These are phyloP conservation scores for Drosophila pandora DNA, from an alignment of 1,140 invertebrate species.

Conservation along the genomic window DNA sequence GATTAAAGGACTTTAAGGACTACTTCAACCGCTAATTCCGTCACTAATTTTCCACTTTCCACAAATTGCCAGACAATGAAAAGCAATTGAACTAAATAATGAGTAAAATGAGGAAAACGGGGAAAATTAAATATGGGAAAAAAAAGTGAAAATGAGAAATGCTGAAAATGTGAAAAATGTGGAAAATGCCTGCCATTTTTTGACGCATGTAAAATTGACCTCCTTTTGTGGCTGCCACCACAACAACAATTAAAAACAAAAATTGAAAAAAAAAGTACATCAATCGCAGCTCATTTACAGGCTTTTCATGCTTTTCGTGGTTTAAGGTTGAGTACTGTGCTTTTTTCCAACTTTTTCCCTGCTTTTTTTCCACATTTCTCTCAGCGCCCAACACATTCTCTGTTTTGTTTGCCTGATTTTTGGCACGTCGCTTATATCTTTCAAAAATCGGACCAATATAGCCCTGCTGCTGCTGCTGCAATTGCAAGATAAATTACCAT, in stretches of 20 bases:
- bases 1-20: background rate
- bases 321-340: slow-evolving; percentile 4
- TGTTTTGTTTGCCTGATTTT: slow-evolving; percentile 66
- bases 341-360: background rate
- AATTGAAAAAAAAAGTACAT: slow-evolving; percentile 4
- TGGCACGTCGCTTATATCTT: slow-evolving; percentile 61
- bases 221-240: slow-evolving; percentile 18
- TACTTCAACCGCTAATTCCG: slow-evolving; percentile 11
- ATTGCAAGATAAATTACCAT: slow-evolving; percentile 20
- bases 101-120: background rate
- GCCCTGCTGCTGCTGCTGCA: slow-evolving; percentile 5
- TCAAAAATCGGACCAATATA: slow-evolving; percentile 19
- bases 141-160: slow-evolving; percentile 10
- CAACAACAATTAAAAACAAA: slow-evolving; percentile 1
- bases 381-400: slow-evolving; percentile 16
- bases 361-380: background rate
- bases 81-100: slow-evolving; percentile 16
- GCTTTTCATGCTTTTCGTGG: slow-evolving; percentile 11
- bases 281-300: slow-evolving; percentile 51
- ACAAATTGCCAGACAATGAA: slow-evolving; percentile 45
- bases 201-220: slow-evolving; percentile 38
- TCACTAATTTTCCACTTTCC: slow-evolving; percentile 10
- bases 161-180: slow-evolving; percentile 6
- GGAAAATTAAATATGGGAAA: slow-evolving; percentile 5
- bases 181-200: slow-evolving; percentile 18